Percentiles rank a stretch among this genome's conserved stretches.
These are phyloP conservation scores for Pseudotriccus pelzelni DNA, from an alignment of 2,797 vertebrate genomes.

Conservation along the genomic window DNA sequence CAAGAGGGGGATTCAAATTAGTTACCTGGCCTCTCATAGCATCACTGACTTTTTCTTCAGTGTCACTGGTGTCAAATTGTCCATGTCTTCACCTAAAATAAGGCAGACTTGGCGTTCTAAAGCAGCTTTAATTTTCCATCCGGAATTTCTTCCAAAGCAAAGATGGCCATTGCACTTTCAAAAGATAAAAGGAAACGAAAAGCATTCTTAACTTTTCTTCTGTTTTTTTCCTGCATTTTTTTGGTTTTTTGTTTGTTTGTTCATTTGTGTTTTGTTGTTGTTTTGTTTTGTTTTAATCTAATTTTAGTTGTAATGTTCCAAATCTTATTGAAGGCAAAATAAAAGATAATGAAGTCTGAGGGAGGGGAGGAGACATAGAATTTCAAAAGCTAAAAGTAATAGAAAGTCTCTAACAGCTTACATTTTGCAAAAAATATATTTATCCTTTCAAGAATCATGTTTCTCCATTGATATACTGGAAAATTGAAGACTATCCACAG, in stretches of 20 bases:
- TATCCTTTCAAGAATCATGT: not conserved
- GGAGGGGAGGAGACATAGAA: not conserved
- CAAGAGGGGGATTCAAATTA: not conserved
- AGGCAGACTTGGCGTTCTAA: not conserved
- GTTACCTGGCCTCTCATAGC: not conserved
- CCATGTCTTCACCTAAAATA: not conserved
- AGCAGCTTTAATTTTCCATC: not conserved
- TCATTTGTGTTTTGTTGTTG: not conserved
- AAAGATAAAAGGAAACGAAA: not conserved
- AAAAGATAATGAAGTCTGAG: not conserved
- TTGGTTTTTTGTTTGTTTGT: no score
- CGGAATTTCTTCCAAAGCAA: not conserved
- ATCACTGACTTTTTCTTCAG: not conserved
- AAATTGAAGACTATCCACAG: not conserved
- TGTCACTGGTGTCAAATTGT: not conserved
- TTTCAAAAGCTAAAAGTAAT: not conserved
- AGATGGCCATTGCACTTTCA: not conserved
- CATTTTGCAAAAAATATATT: not conserved
- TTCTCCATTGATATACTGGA: conserved; percentile 12
- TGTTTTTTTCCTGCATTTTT: not conserved
- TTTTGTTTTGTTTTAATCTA: not conserved
- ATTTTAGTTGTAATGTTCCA: not conserved
- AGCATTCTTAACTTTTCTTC: not conserved
- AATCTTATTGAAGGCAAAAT: not conserved
- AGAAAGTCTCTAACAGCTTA: not conserved